A percentile compares a stretch with the other conserved stretches of the same genome.
Evolutionary conservation across 37 sponge, comb jelly and placozoan genomes (phyloP).

Genomic region (Ephydatia muelleri): DNA sequence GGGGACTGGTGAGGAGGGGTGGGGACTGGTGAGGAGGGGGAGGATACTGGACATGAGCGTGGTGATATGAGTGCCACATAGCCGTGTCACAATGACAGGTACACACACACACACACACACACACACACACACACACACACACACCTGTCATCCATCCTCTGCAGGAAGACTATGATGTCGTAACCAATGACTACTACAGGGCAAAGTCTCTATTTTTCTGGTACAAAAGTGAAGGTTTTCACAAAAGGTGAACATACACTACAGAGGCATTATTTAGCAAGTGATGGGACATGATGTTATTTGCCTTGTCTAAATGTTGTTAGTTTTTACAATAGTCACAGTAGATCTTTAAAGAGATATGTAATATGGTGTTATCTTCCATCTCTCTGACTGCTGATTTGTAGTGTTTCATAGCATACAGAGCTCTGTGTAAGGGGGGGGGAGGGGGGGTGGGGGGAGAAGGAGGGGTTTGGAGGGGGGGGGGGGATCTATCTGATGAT

Average conservation of each 20-base stretch:
- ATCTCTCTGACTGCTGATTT: too few relatives aligned
- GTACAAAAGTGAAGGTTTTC: slow-evolving; percentile 88
- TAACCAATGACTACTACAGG: slow-evolving; percentile 88
- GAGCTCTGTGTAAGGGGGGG: background rate
- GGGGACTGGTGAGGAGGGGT: too few relatives aligned
- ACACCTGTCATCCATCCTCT: background rate
- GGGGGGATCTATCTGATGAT: too few relatives aligned
- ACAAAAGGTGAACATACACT: slow-evolving; percentile 56
- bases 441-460: background rate
- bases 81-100: background rate
- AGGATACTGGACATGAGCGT: too few relatives aligned
- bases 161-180: slow-evolving; percentile 87
- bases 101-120: background rate
- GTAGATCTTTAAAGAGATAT: background rate
- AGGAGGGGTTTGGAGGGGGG: too few relatives aligned
- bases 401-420: too few relatives aligned
- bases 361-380: too few relatives aligned
- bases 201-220: slow-evolving; percentile 86
- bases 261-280: background rate
- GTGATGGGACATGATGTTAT: background rate
- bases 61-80: background rate
- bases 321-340: too few relatives aligned
- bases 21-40: too few relatives aligned
- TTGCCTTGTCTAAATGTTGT: background rate
- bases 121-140: background rate